These are phyloP conservation scores for Nothoprocta perdicaria DNA, from an alignment of 2,113 vertebrate genomes.

Conservation along the genomic window DNA sequence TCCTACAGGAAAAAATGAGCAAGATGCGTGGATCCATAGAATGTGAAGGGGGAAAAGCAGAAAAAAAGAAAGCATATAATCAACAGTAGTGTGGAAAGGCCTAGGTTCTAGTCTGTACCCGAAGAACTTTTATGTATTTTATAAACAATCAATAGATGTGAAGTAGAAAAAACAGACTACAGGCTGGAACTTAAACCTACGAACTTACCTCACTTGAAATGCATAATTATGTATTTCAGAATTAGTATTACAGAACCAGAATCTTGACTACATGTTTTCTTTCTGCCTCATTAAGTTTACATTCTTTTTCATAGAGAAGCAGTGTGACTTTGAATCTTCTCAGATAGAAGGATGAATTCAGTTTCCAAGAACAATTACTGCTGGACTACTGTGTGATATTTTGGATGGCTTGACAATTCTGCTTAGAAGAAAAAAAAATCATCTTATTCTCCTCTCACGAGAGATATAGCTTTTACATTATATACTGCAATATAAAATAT, in stretches of 20 bases:
- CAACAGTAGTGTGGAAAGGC: not conserved
- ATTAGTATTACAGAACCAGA: not conserved
- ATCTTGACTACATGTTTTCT: not conserved
- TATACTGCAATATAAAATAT: not conserved
- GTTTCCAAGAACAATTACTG: not conserved
- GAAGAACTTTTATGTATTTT: not conserved
- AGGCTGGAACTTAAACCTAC: not conserved
- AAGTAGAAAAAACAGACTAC: not conserved
- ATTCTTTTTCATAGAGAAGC: not conserved
- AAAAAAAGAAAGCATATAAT: not conserved
- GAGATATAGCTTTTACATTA: not conserved
- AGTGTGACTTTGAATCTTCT: not conserved
- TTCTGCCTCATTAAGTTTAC: not conserved
- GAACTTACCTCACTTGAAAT: not conserved
- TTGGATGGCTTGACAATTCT: not conserved
- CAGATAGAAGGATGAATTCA: not conserved
- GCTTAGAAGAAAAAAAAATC: not conserved
- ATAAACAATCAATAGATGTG: not conserved
- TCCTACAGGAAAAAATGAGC: not conserved
- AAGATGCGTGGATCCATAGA: not conserved
- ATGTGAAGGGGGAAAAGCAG: not conserved
- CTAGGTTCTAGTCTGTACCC: accelerated
- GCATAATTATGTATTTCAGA: no score
- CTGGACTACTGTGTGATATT: not conserved
- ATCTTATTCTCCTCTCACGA: not conserved